Conservation (phyloP, 2,797 vertebrate genomes). For the Hapalemur alaotrensis region DNA sequence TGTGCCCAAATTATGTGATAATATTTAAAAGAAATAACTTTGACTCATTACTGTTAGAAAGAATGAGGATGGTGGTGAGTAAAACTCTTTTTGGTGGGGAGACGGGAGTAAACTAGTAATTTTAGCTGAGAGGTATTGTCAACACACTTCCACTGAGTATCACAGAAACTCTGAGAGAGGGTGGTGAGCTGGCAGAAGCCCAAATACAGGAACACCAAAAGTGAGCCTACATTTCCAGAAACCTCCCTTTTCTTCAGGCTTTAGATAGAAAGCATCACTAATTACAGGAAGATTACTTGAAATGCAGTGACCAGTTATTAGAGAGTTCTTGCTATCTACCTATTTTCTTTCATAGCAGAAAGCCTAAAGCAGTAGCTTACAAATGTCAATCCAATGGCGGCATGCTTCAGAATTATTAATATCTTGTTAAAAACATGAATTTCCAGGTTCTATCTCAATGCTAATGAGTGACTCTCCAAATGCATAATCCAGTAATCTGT, state of each 20-base stretch:
- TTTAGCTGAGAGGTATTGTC: background rate
- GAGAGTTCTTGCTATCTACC: background rate
- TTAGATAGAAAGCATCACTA: background rate
- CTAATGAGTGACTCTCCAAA: background rate
- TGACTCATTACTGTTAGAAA: background rate
- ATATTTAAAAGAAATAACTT: conserved; percentile 16
- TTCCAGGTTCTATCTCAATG: background rate
- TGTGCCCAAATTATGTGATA: background rate
- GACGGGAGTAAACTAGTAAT: background rate
- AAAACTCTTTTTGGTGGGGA: background rate
- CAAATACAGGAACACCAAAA: background rate
- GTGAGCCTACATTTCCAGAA: background rate
- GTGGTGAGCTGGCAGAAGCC: background rate
- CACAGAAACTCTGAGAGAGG: background rate
- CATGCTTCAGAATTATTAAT: background rate
- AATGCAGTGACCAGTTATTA: background rate
- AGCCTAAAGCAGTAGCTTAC: background rate
- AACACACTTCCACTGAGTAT: background rate
- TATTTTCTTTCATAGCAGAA: conserved; percentile 15
- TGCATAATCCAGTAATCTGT: background rate
- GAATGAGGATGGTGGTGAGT: background rate
- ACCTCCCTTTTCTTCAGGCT: background rate
- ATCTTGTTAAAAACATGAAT: conserved; percentile 3
- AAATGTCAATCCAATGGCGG: background rate
- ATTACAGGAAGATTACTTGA: background rate